phyloP scores from a whole-genome alignment of 1,140 invertebrate species.

The Gerris buenoi region DNA sequence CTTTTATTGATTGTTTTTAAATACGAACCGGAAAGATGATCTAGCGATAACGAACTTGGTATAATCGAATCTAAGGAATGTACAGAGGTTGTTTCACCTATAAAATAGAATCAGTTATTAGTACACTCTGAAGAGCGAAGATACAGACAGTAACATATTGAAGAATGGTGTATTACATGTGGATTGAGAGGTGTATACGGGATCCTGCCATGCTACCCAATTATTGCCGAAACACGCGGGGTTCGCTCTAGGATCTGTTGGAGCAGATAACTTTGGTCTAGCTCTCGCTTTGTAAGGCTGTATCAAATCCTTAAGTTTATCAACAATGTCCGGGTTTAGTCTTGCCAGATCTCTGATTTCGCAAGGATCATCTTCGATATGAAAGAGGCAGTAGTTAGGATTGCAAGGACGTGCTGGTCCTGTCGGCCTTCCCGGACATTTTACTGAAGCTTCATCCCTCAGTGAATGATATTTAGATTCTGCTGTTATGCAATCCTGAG shows the following conservation, averaged over 20 bases:
- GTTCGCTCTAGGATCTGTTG: neutral
- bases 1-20: too few relatives aligned
- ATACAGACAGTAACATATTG: neutral
- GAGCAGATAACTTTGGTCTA: neutral
- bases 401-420: neutral
- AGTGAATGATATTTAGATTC: neutral
- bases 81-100: neutral
- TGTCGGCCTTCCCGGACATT: neutral
- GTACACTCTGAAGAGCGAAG: neutral
- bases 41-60: neutral
- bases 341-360: neutral
- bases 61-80: neutral
- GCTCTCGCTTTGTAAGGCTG: neutral
- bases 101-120: neutral
- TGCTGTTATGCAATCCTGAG: neutral
- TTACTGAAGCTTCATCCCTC: neutral
- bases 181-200: neutral
- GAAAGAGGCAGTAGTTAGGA: constrained; percentile 2
- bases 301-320: neutral
- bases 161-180: neutral
- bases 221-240: neutral
- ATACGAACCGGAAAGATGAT: neutral
- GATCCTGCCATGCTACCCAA: constrained; percentile 4
- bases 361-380: constrained; percentile 3
- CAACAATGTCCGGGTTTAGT: neutral